Evolutionary conservation across 2,113 vertebrate species (phyloP).

Genomic region (Alectura lathami): DNA sequence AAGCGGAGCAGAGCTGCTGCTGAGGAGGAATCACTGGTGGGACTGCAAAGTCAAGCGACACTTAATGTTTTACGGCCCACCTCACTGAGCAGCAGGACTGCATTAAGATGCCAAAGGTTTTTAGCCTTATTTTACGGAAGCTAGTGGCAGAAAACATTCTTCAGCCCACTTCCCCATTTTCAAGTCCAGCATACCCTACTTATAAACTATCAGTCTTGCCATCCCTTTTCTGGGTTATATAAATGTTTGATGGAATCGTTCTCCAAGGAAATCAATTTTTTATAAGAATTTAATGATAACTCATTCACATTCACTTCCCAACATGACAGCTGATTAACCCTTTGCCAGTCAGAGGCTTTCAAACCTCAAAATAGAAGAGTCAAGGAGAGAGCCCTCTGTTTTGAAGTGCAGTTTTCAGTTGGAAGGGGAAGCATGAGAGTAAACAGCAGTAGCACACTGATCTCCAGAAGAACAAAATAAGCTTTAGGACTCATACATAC

Average conservation of each 20-base stretch:
- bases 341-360: background rate
- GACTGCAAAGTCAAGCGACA: background rate
- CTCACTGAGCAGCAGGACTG: background rate
- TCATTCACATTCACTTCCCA: constrained; percentile 62
- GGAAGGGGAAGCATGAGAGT: background rate
- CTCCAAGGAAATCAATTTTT: constrained; percentile 77
- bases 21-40: background rate
- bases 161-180: background rate
- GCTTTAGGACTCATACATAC: background rate
- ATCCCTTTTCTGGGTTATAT: constrained; percentile 71
- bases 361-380: background rate
- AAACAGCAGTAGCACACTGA: background rate
- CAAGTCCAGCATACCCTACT: background rate
- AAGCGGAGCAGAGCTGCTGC: background rate
- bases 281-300: constrained; percentile 76
- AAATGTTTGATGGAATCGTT: constrained; percentile 74
- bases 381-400: background rate
- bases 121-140: background rate
- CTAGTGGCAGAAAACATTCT: background rate
- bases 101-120: background rate
- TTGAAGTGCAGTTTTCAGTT: background rate
- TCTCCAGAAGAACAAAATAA: background rate
- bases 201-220: background rate
- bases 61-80: accelerated
- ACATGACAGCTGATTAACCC: constrained; percentile 71